Base-by-base conservation (phyloP, 2,797 vertebrate species). In the Selene dorsalis region DNA sequence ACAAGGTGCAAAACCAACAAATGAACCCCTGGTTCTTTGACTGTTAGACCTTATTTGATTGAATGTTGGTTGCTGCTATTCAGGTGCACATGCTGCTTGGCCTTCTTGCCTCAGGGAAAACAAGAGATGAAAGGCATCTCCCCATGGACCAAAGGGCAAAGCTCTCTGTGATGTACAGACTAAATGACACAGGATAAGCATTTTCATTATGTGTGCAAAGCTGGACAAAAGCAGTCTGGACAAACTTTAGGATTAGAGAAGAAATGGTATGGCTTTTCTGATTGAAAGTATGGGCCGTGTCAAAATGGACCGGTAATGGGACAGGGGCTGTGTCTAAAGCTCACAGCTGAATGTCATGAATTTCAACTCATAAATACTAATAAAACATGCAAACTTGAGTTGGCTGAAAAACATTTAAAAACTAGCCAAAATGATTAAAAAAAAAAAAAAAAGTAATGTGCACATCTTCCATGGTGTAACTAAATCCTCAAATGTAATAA, bases 161-260 rank as follows among this genome's bases (percentile, higher is more conserved):
- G 83, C 84, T 72, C 69, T 81, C 69, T 89, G 79, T 89, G 90
- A 90, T 86, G 88, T 88, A 84, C 76, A 85, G 89, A 79, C 59
- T 84, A 82, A 91, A 87, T 90, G 89, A 89, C 38, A 76, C 84
- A 86, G 67, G 87, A 88, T 88, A 93, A 92, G 91, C 90, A 92
- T 88, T 93, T 93, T 90, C 84, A 91, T 94, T 93, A 92, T 93
- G 85, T 79, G 77, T 84, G 84, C 83, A 93, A 93, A 92, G 87
- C 93, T 93, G 88, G 84, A 76, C 87, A 86, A 92, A 91, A 81
- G 88, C 79, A 80, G 82, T 79, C 85, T 86, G 83, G 87, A 88
- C 88, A 92, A 92, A 89, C 87, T 84, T 80, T 83, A 82, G 90
- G 88, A 90, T 92, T 87, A 91, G 81, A 77, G 65, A 62, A 75